A percentile compares a stretch with the other conserved stretches of the same genome.
phyloP scores from a whole-genome alignment of 1,140 invertebrate species.

The Lethrus apterus region DNA sequence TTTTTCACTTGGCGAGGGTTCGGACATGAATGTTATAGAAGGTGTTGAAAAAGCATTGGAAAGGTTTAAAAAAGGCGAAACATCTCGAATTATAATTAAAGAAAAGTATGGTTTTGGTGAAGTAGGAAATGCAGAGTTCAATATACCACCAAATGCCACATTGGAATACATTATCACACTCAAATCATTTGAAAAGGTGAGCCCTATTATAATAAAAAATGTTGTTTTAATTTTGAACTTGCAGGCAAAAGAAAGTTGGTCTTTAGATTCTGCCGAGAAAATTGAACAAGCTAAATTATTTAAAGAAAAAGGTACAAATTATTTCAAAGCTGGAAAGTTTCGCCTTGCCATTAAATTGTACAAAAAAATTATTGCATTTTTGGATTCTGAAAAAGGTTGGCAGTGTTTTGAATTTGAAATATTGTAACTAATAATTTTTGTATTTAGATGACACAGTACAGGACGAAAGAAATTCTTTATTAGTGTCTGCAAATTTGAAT shows the following conservation, averaged over 20 bases:
- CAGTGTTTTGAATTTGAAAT: no score
- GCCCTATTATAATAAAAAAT: constrained; percentile 11
- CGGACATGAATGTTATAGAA: constrained; percentile 62
- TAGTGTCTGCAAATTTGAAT: constrained; percentile 74
- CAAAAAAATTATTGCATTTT: constrained; percentile 54
- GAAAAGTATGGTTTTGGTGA: constrained; percentile 77
- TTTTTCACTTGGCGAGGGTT: constrained; percentile 83
- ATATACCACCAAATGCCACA: constrained; percentile 71
- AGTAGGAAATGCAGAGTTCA: constrained; percentile 60
- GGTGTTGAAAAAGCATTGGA: constrained; percentile 81
- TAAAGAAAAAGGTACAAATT: constrained; percentile 88
- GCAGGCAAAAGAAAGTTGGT: constrained; percentile 70
- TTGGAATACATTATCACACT: constrained; percentile 78
- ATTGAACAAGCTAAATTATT: constrained; percentile 71
- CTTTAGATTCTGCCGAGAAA: constrained; percentile 69
- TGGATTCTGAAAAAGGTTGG: constrained; percentile 34
- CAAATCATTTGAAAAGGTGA: constrained; percentile 76
- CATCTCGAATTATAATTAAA: constrained; percentile 65
- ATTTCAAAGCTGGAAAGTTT: constrained; percentile 77
- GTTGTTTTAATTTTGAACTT: constrained; percentile 1
- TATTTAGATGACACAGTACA: constrained; percentile 43
- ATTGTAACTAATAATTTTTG: constrained; percentile 21
- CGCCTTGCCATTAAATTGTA: constrained; percentile 83
- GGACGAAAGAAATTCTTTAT: constrained; percentile 52
- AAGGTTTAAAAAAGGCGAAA: constrained; percentile 78